Evolutionary conservation across 1,140 invertebrate species (phyloP).

Genomic region (Zaprionus davidi): DNA sequence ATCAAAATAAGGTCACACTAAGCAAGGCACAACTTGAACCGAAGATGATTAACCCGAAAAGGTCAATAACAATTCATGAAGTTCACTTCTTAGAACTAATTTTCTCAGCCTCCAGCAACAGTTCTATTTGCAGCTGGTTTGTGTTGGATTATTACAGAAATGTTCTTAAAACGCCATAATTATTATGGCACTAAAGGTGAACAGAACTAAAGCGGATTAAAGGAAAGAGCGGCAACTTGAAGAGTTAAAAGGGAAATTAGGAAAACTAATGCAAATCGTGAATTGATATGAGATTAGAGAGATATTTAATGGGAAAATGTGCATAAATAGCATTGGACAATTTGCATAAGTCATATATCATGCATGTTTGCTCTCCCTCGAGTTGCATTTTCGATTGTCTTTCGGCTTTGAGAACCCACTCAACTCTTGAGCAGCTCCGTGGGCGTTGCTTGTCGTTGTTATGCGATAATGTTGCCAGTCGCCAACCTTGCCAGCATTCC

Average conservation of each 20-base stretch:
- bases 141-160: neutral
- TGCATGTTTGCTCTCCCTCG: neutral
- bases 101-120: neutral
- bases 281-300: neutral
- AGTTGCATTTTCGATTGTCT: conserved; percentile 7
- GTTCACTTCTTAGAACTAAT: neutral
- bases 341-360: neutral
- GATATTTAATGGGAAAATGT: neutral
- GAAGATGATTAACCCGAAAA: neutral
- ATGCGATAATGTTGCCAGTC: conserved; percentile 25
- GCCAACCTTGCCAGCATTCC: conserved; percentile 22
- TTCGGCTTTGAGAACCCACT: conserved; percentile 3
- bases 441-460: conserved; percentile 30
- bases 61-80: neutral
- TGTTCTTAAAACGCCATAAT: neutral
- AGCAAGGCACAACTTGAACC: neutral
- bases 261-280: neutral
- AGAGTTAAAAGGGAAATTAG: too few species aligned
- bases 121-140: neutral
- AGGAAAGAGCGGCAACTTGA: too few species aligned
- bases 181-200: neutral
- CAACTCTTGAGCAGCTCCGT: conserved; percentile 40
- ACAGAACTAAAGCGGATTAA: neutral
- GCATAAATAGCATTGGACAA: neutral
- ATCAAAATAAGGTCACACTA: neutral